Conservation (phyloP, 2,797 vertebrate species). For the Alosa sapidissima region DNA sequence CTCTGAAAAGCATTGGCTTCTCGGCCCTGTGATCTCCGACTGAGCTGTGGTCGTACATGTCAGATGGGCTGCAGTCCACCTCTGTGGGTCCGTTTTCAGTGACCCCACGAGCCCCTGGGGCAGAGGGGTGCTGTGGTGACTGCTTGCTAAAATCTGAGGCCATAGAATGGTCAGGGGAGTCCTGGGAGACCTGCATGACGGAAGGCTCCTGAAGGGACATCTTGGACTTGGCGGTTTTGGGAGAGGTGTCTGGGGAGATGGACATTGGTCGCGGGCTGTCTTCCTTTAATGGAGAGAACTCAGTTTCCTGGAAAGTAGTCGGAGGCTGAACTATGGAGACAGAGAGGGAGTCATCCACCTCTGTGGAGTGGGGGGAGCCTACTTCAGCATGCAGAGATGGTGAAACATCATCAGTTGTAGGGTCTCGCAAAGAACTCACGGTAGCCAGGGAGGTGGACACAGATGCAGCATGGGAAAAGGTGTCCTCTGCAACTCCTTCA, state of each 20-base stretch:
- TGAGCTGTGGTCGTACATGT: constrained; percentile 73
- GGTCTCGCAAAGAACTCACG: constrained; percentile 89
- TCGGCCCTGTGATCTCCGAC: constrained; percentile 72
- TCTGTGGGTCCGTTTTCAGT: constrained; percentile 96
- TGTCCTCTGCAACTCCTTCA: constrained; percentile 93
- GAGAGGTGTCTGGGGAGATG: constrained; percentile 93
- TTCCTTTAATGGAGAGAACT: constrained; percentile 91
- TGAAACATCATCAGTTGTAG: constrained; percentile 90
- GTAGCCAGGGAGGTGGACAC: constrained; percentile 95
- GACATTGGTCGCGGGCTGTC: constrained; percentile 95
- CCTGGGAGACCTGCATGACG: constrained; percentile 87
- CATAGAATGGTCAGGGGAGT: constrained; percentile 92
- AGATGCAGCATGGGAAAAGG: constrained; percentile 94
- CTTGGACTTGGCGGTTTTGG: constrained; percentile 84
- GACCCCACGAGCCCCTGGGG: constrained; percentile 68
- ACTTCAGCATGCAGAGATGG: constrained; percentile 95
- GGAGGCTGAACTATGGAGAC: constrained; percentile 97
- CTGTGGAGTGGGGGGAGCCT: constrained; percentile 95
- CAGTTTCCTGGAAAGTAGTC: constrained; percentile 90
- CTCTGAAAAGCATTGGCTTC: constrained; percentile 80
- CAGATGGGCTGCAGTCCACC: constrained; percentile 89
- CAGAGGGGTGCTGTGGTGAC: constrained; percentile 85
- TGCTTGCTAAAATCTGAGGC: constrained; percentile 92
- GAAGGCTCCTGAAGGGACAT: constrained; percentile 80
- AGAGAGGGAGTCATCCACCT: constrained; percentile 96